Conservation (phyloP, 2,888 invertebrate species). For the Eulithis prunata region DNA sequence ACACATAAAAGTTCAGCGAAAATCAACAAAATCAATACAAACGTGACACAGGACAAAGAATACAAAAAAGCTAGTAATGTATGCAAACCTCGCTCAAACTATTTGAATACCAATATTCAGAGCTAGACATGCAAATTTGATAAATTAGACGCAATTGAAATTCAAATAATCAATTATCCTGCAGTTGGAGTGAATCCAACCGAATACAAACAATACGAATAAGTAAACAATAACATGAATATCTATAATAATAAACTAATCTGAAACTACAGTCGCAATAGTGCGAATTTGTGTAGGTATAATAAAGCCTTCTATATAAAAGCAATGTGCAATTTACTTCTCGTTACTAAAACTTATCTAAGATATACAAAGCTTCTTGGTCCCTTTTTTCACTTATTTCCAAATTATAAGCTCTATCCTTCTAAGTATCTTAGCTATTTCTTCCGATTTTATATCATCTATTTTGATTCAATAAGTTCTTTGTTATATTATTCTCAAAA, state of each 20-base stretch:
- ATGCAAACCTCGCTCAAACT: conserved; percentile 64
- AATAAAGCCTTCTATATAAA: conserved; percentile 63
- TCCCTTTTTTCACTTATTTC: background rate
- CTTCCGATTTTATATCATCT: too few species aligned
- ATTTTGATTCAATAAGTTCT: too few species aligned
- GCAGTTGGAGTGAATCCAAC: conserved; percentile 12
- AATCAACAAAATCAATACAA: conserved; percentile 52
- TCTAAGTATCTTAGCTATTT: too few species aligned
- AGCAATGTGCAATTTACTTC: conserved; percentile 23
- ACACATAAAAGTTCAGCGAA: conserved; percentile 31
- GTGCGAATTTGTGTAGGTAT: conserved; percentile 83
- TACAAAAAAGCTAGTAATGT: conserved; percentile 54
- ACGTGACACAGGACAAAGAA: conserved; percentile 44
- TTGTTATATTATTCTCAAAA: too few species aligned
- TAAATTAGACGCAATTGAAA: conserved; percentile 30
- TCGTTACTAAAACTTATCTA: conserved; percentile 3
- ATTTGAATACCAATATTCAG: conserved; percentile 60
- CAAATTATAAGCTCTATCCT: too few species aligned
- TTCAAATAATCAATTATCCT: conserved; percentile 18
- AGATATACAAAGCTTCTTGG: background rate
- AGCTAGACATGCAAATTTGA: conserved; percentile 61
- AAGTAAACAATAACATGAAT: conserved; percentile 16
- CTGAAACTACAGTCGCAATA: conserved; percentile 50
- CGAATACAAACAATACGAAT: background rate
- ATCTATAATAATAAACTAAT: conserved; percentile 36